Evolutionary conservation across 2,797 vertebrate genomes (phyloP).

Genomic region (Sebastes minor): DNA sequence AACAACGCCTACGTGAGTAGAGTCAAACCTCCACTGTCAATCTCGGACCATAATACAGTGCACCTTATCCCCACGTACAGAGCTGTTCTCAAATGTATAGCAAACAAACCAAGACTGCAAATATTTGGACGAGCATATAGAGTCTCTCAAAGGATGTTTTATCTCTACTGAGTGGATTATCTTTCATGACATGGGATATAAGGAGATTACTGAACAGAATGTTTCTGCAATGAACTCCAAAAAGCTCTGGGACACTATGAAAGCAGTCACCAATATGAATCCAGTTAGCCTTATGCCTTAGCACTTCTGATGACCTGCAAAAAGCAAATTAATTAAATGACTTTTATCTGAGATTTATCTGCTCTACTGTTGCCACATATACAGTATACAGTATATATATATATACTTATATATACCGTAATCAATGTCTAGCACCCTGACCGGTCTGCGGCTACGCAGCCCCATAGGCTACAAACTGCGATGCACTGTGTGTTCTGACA

Average conservation of each 20-base stretch:
- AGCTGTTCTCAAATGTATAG: background rate
- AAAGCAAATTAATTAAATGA: background rate
- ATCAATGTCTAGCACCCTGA: no score
- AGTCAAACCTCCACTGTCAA: background rate
- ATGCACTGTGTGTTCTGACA: no score
- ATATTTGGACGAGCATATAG: background rate
- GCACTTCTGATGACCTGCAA: background rate
- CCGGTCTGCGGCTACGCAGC: no score
- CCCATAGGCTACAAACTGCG: no score
- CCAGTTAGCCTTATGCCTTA: background rate
- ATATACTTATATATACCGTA: no score
- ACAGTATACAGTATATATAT: no score
- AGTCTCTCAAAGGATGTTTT: background rate
- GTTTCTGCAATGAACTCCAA: no score
- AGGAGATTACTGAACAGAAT: background rate
- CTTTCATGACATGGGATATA: background rate
- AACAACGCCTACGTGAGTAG: background rate
- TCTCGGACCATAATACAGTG: background rate
- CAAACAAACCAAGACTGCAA: background rate
- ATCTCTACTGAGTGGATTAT: background rate
- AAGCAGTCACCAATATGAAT: no score
- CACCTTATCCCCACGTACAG: background rate
- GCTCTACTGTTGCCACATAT: no score
- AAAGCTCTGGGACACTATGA: no score
- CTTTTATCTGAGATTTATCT: background rate